phyloP scores from a whole-genome alignment of 92 coral and sea anemone genomes.

The Montipora capitata region DNA sequence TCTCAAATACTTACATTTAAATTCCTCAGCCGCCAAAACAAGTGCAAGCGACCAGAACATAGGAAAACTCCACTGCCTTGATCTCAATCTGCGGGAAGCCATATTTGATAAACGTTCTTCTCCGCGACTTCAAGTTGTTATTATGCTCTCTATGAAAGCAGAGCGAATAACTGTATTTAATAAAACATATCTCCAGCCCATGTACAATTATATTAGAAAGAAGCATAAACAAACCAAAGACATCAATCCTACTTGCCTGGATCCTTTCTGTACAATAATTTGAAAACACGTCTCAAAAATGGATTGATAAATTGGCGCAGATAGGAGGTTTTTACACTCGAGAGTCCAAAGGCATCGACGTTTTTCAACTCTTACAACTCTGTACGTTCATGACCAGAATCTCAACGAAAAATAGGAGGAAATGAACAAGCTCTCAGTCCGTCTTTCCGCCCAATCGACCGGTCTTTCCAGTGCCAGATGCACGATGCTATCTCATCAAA shows the following conservation, averaged over 20 bases:
- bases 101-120: background rate
- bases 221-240: background rate
- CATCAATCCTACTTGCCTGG: background rate
- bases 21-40: background rate
- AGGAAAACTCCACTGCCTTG: background rate
- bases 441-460: background rate
- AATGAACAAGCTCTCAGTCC: no score
- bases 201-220: no score
- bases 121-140: constrained; percentile 22
- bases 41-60: background rate
- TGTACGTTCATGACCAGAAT: no score
- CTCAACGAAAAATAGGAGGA: no score
- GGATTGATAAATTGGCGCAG: background rate
- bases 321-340: no score
- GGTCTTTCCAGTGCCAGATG: background rate
- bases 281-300: background rate
- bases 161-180: background rate
- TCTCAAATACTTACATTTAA: constrained; percentile 8
- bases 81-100: constrained; percentile 19
- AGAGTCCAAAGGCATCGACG: no score
- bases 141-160: background rate
- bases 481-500: background rate
- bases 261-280: no score
- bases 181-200: background rate
- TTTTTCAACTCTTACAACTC: no score